A percentile compares a stretch with the other conserved stretches of the same genome.
Conservation (phyloP, 2,113 vertebrate species). For the Triplophysa siluroides region DNA sequence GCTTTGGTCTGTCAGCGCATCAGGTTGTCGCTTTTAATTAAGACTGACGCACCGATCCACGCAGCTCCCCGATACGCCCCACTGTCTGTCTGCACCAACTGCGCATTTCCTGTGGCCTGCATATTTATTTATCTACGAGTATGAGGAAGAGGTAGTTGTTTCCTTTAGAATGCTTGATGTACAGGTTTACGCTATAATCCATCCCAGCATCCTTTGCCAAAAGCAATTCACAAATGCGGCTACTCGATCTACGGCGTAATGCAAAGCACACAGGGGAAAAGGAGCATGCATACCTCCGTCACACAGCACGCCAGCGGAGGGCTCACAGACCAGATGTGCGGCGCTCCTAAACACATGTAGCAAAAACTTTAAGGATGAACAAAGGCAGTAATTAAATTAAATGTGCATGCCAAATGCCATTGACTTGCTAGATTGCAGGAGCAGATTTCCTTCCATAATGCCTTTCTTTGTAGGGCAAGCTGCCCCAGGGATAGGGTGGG, state of each 20-base stretch:
- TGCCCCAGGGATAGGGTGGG: conserved; percentile 17
- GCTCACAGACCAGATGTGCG: conserved; percentile 36
- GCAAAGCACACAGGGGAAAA: conserved; percentile 56
- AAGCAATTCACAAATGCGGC: conserved; percentile 39
- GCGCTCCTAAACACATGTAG: conserved; percentile 16
- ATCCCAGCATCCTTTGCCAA: conserved; percentile 52
- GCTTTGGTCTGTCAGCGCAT: conserved; percentile 47
- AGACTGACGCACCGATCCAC: conserved; percentile 55
- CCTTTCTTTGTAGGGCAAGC: conserved; percentile 12
- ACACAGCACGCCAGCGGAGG: conserved; percentile 47
- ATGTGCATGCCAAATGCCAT: conserved; percentile 32
- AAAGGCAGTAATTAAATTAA: conserved; percentile 36
- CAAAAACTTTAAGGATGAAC: conserved; percentile 29
- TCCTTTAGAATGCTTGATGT: conserved; percentile 50
- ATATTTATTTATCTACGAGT: conserved; percentile 3
- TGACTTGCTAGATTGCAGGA: conserved; percentile 37
- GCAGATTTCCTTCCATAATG: conserved; percentile 30
- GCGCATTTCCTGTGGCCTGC: not conserved
- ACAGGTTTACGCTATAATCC: conserved; percentile 48
- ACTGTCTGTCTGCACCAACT: not conserved
- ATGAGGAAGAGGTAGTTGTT: conserved; percentile 41
- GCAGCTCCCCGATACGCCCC: conserved; percentile 15
- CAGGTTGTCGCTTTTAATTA: conserved; percentile 45
- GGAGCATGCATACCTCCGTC: conserved; percentile 66
- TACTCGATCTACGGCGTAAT: conserved; percentile 50